Base-by-base conservation (phyloP, 2,113 vertebrate genomes). In the human (Homo sapiens) region DNA sequence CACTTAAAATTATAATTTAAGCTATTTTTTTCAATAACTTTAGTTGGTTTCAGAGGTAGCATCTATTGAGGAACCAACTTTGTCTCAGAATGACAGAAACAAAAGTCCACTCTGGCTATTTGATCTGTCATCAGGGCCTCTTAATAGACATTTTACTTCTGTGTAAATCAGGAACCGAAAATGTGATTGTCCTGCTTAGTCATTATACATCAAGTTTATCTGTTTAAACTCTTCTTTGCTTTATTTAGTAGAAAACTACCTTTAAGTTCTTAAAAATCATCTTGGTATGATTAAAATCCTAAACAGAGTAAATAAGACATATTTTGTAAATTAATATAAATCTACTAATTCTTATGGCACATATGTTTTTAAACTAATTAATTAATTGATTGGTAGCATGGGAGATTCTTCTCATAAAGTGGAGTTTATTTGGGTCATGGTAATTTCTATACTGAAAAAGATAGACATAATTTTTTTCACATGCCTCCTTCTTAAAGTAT, bases 371-470 rank as follows among this genome's bases (percentile, higher is more conserved):
- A 14, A 94, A 55, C 30, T 55, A 32, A 45, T 78, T 80, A 94
- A 64, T 22, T 52, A 30, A 45, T 89, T 80, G 48, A 32, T 38
- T 61, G 52, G 73, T 52, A 94, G 10, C 6, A 32, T 52, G 20
- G 2, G 3, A 43, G 8, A 38, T 4, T 35, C n/a, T 52, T 4
- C 3, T 32, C 23, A 0, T 43, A 2, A 40, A 25, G 2, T 50
- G 8, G 23, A 4, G 8, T 79, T 86, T 25, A 80, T 38, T 76
- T 32, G 17, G 32, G 8, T 70, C 17, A 5, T 81, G 12, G 0
- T 3, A 73, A 57, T 40, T 70, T 87, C 89, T 61, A 48, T 59
- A 23, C 1, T 75, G 20, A 0, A 68, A 80, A 50, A 48, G 3
- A 57, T 79, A 87, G 7, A 57, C 20, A 81, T 8, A 76, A 64